These are phyloP conservation scores for Myrmecobius fasciatus DNA, from an alignment of 2,113 vertebrate genomes.

Conservation along the genomic window DNA sequence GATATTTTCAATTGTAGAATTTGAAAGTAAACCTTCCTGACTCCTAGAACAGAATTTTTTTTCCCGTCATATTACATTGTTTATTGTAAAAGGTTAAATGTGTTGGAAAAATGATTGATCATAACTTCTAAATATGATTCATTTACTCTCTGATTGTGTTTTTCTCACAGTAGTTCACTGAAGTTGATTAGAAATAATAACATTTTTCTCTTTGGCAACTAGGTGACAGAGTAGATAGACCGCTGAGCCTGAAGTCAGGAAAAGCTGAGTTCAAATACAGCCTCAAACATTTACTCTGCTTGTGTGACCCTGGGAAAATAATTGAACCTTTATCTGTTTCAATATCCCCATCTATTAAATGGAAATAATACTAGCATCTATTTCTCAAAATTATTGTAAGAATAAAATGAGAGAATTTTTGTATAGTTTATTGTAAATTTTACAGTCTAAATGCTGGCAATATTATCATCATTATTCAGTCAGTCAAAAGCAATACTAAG, in stretches of 20 bases:
- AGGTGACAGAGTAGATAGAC: not conserved
- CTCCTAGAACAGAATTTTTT: not conserved
- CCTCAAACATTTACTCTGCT: not conserved
- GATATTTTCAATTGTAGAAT: not conserved
- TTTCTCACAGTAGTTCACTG: not conserved
- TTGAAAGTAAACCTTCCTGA: not conserved
- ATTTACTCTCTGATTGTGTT: not conserved
- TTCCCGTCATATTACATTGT: not conserved
- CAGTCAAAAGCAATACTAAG: not conserved
- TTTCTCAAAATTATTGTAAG: not conserved
- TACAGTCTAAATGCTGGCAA: not conserved
- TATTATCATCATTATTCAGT: conserved; percentile 6
- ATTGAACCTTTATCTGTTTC: not conserved
- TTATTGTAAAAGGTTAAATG: not conserved
- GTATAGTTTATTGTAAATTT: not conserved
- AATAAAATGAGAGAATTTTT: conserved; percentile 7
- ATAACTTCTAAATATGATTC: not conserved
- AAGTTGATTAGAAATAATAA: not conserved
- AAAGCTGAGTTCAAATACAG: not conserved
- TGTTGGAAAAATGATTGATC: not conserved
- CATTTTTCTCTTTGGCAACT: not conserved
- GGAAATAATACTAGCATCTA: not conserved
- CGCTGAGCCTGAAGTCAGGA: not conserved
- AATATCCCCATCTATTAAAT: conserved; percentile 12
- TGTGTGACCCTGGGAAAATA: not conserved